A percentile compares a stretch with the other conserved stretches of the same genome.
Evolutionary conservation across 2,888 invertebrate species (phyloP).

Genomic region (Drosophila mulleri): DNA sequence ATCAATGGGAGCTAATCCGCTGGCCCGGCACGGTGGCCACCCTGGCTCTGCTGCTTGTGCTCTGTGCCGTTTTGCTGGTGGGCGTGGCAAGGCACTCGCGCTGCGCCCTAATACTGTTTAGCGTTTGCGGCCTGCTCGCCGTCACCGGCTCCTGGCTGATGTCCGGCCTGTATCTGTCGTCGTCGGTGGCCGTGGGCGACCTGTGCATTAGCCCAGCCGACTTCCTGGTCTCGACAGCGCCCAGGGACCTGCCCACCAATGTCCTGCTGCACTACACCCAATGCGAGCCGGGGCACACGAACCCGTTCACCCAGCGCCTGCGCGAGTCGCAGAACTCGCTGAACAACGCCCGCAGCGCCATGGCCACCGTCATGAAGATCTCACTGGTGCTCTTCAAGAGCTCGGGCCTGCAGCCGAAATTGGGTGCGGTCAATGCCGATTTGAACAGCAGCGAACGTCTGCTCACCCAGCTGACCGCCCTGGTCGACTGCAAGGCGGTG

Average conservation of each 20-base stretch:
- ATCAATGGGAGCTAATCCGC: constrained; percentile 90
- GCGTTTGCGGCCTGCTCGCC: constrained; percentile 93
- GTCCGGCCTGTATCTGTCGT: constrained; percentile 93
- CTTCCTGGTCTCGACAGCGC: constrained; percentile 89
- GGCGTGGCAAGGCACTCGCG: constrained; percentile 95
- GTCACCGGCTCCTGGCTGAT: constrained; percentile 95
- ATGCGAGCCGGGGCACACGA: constrained; percentile 92
- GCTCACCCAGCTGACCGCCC: constrained; percentile 88
- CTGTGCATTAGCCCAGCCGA: constrained; percentile 94
- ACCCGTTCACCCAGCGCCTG: constrained; percentile 92
- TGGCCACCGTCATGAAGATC: constrained; percentile 85
- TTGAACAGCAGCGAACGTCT: constrained; percentile 91
- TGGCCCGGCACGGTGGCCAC: constrained; percentile 97
- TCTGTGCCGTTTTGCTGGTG: constrained; percentile 95
- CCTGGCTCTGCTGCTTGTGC: constrained; percentile 92
- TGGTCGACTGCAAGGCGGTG: constrained; percentile 93
- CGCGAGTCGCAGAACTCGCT: constrained; percentile 91
- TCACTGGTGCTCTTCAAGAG: constrained; percentile 85
- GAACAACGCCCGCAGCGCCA: constrained; percentile 85
- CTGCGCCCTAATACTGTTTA: constrained; percentile 95
- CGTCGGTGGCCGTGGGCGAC: constrained; percentile 93
- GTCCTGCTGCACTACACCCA: constrained; percentile 92
- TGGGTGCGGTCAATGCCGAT: constrained; percentile 91
- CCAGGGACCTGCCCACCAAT: constrained; percentile 87
- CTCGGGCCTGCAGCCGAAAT: constrained; percentile 89